Conservation (phyloP, 1,140 invertebrate species). For the Aphidius gifuensis region DNA sequence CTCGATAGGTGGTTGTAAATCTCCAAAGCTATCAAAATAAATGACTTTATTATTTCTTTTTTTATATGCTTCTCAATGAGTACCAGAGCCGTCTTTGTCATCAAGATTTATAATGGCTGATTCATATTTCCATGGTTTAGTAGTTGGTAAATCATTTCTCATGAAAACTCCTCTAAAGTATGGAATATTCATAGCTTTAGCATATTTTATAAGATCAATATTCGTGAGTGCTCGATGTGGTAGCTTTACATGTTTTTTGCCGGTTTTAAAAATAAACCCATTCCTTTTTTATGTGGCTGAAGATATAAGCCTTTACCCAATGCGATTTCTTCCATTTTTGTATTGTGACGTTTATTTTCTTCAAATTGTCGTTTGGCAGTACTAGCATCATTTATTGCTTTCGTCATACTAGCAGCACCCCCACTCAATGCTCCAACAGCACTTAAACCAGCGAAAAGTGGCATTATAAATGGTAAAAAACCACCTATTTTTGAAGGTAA, state of each 20-base stretch:
- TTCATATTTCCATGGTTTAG: too few species aligned
- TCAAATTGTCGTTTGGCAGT: constrained; percentile 31
- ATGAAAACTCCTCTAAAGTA: too few species aligned
- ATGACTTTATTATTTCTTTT: constrained; percentile 33
- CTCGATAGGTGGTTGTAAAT: constrained; percentile 19
- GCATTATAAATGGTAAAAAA: constrained; percentile 19
- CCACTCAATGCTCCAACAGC: constrained; percentile 22
- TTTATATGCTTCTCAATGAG: constrained; percentile 40
- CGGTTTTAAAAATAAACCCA: constrained; percentile 26
- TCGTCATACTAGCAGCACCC: constrained; percentile 29
- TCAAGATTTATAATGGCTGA: constrained; percentile 38
- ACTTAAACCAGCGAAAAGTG: constrained; percentile 27
- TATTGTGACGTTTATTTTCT: constrained; percentile 34
- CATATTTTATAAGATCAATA: constrained; percentile 29
- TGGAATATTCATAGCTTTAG: too few species aligned
- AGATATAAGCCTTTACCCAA: constrained; percentile 39
- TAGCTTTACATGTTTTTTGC: too few species aligned
- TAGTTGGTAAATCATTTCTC: too few species aligned
- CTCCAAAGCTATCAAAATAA: constrained; percentile 3
- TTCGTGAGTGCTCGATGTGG: constrained; percentile 30
- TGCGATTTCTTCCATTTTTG: constrained; percentile 38
- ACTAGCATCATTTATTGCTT: constrained; percentile 32
- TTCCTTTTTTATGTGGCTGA: constrained; percentile 41
- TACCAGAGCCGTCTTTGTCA: constrained; percentile 29
- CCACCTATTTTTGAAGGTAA: constrained; percentile 24